Conservation (phyloP, 2,113 vertebrate genomes). For the Chelonoidis abingdonii region DNA sequence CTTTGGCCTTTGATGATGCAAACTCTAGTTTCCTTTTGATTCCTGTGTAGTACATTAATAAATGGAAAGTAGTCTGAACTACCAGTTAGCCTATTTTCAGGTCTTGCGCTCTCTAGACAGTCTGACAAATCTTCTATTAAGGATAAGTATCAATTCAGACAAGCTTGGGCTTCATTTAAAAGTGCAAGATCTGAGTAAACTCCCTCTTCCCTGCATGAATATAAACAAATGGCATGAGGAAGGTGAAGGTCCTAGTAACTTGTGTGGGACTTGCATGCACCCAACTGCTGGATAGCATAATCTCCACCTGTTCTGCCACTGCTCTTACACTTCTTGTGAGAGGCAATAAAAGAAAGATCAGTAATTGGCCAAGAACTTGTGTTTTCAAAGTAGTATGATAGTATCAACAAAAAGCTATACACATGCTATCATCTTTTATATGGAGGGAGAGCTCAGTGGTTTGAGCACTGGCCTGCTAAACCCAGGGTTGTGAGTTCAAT, state of each 20-base stretch:
- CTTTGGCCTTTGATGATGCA: not conserved
- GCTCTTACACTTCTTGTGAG: too few relatives aligned
- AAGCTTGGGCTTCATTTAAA: not conserved
- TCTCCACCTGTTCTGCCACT: not conserved
- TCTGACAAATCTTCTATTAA: accelerated
- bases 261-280: too few relatives aligned
- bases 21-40: not conserved
- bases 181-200: not conserved
- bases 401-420: not conserved
- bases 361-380: too few relatives aligned
- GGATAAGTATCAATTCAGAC: not conserved
- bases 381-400: not conserved
- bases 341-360: not conserved
- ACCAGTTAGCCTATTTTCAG: accelerated
- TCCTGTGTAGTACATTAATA: not conserved
- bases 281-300: not conserved
- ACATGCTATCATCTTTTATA: not conserved
- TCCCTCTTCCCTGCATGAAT: not conserved
- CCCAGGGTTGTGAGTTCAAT: too few relatives aligned
- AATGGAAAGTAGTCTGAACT: not conserved
- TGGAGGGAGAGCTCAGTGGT: too few relatives aligned
- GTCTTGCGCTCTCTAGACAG: accelerated
- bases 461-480: too few relatives aligned
- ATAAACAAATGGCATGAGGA: not conserved
- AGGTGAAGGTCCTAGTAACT: not conserved